These are phyloP conservation scores for Sebastes alutus DNA, from an alignment of 2,797 vertebrate genomes.

Conservation along the genomic window DNA sequence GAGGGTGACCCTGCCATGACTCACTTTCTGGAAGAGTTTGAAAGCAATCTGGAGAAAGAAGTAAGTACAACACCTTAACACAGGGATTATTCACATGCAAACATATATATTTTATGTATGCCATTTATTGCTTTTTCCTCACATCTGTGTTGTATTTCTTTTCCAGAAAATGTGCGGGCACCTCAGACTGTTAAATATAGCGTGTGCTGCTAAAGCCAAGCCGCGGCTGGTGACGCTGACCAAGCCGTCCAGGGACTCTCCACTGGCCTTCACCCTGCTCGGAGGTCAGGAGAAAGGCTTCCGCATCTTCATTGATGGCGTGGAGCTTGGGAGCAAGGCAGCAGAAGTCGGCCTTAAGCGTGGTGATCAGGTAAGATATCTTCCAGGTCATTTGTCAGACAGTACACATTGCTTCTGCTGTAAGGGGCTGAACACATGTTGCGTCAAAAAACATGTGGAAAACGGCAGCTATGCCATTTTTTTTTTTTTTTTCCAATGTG, in stretches of 20 bases:
- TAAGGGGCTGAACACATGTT: no score
- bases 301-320: constrained; percentile 96
- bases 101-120: neutral
- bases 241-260: constrained; percentile 95
- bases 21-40: constrained; percentile 97
- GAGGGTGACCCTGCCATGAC: constrained; percentile 98
- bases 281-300: constrained; percentile 98
- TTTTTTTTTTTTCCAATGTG: no score
- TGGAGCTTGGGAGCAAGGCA: constrained; percentile 95
- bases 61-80: constrained; percentile 71
- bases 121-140: neutral
- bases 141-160: neutral
- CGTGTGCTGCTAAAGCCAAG: constrained; percentile 98
- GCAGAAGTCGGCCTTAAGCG: constrained; percentile 95
- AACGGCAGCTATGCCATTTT: no score
- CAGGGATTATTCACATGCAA: accelerated
- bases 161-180: constrained; percentile 98
- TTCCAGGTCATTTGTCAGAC: neutral
- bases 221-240: constrained; percentile 94
- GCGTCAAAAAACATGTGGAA: no score
- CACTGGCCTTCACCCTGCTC: constrained; percentile 93
- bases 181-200: constrained; percentile 97
- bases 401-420: neutral
- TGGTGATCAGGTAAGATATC: constrained; percentile 91
- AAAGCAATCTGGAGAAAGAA: constrained; percentile 98